Evolutionary conservation across 2,888 invertebrate species (phyloP).

Genomic region (Chrysomela aeneicollis): DNA sequence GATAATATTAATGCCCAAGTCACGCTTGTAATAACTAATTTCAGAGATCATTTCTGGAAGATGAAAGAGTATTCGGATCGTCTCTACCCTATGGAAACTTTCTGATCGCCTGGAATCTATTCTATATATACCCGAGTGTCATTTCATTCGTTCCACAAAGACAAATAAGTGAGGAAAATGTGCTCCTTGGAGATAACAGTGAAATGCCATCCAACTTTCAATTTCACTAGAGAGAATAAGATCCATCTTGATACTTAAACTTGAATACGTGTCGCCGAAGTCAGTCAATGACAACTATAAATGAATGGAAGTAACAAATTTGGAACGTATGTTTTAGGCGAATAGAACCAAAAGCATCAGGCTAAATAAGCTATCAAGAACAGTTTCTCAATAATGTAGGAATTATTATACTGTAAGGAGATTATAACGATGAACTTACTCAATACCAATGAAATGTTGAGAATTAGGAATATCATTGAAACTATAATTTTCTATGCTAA

Average conservation of each 20-base stretch:
- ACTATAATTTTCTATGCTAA: no score
- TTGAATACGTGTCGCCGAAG: constrained; percentile 35
- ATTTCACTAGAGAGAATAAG: constrained; percentile 57
- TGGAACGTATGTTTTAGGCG: not conserved
- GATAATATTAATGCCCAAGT: constrained; percentile 4
- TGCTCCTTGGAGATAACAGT: constrained; percentile 54
- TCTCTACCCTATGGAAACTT: constrained; percentile 10
- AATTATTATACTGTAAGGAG: no score
- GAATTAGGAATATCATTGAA: no score
- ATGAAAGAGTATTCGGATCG: constrained; percentile 14
- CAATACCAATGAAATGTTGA: no score
- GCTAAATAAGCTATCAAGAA: no score
- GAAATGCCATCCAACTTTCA: constrained; percentile 54
- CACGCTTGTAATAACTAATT: constrained; percentile 17
- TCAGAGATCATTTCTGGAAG: constrained; percentile 14
- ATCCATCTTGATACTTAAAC: constrained; percentile 48
- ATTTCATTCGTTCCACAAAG: constrained; percentile 46
- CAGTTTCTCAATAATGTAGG: no score
- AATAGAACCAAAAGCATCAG: no score
- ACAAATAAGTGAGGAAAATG: constrained; percentile 53
- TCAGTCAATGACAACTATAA: constrained; percentile 1
- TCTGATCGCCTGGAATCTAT: not conserved
- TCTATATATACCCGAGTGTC: constrained; percentile 41
- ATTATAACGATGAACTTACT: no score
- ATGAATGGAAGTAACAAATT: not conserved